Base-by-base conservation (phyloP, 2,113 vertebrate genomes). In the Eptesicus fuscus region DNA sequence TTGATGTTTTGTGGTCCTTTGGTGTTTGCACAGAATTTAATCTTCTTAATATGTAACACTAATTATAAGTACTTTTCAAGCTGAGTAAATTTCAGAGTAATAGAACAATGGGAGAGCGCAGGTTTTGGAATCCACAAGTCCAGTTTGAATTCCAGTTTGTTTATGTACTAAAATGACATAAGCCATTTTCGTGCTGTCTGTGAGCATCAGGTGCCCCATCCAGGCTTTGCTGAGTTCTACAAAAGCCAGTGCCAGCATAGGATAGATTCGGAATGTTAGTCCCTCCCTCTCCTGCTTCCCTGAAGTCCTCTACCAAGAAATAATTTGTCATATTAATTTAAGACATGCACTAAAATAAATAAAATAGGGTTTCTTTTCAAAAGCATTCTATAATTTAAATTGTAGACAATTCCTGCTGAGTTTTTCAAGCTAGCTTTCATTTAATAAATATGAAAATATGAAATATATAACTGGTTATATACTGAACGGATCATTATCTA, bases 301-400 rank as follows among this genome's bases (percentile, higher is more conserved):
- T 92, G 20, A 92, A 53, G 42, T 47, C 13, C 22, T 90, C 44
- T 42, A 83, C 35, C 10, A 86, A 69, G 56, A 96, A 71, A 63
- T 95, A 96, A 65, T 47, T 77, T 88, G 32, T 71, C 74, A n/a
- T 77, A 17, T 96, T 78, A 83, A 69, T 23, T 92, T 83, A 20
- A 78, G 70, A 35, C 2, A 73, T 56, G 12, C 16, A 95, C 12
- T 89, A 51, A 67, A 85, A 59, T 16, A 86, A 90, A 47, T 84
- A 80, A 84, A 59, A 47, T 42, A 77, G 2, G 10, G 4, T 80
- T 90, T 88, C 44, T 93, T 92, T 87, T 91, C 51, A 49, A 73
- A 92, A 92, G 4, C 10, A 69, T 82, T 88, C 51, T 85, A 7
- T 85, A 70, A 80, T 91, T 87, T 93, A 83, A 90, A 70, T 37